These are phyloP conservation scores for Drosophila merina DNA, from an alignment of 2,888 invertebrate genomes.

Conservation along the genomic window DNA sequence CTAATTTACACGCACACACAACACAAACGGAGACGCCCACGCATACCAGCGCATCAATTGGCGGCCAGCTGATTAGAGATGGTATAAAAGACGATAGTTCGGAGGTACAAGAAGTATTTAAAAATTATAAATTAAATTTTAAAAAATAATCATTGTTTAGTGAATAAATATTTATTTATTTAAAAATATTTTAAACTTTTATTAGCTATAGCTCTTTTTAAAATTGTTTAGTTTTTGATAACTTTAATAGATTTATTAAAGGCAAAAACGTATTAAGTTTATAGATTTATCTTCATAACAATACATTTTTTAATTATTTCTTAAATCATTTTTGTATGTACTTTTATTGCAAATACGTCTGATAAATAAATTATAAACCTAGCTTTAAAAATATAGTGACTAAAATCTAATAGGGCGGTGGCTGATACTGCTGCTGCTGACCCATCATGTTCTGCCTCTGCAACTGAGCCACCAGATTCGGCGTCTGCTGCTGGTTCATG, in stretches of 20 bases:
- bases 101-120: not conserved
- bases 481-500: constrained; percentile 86
- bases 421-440: constrained; percentile 83
- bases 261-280: too few species aligned
- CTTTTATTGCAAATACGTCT: constrained; percentile 66
- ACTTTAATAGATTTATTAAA: too few species aligned
- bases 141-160: not conserved
- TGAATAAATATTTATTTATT: not conserved
- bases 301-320: not conserved
- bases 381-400: constrained; percentile 47
- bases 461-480: constrained; percentile 88
- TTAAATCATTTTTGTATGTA: constrained; percentile 10
- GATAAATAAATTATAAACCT: constrained; percentile 58
- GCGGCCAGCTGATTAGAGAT: constrained; percentile 58
- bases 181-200: not conserved
- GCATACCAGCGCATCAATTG: constrained; percentile 10
- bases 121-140: not conserved
- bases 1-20: constrained; percentile 36
- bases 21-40: constrained; percentile 19
- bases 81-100: constrained; percentile 40
- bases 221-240: not conserved
- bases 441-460: constrained; percentile 86
- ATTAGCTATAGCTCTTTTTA: not conserved
- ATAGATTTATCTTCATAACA: not conserved
- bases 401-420: constrained; percentile 63